A percentile compares a stretch with the other conserved stretches of the same genome.
Evolutionary conservation across 2,888 invertebrate species (phyloP).

Genomic region (Hermaeophaga mercurialis): DNA sequence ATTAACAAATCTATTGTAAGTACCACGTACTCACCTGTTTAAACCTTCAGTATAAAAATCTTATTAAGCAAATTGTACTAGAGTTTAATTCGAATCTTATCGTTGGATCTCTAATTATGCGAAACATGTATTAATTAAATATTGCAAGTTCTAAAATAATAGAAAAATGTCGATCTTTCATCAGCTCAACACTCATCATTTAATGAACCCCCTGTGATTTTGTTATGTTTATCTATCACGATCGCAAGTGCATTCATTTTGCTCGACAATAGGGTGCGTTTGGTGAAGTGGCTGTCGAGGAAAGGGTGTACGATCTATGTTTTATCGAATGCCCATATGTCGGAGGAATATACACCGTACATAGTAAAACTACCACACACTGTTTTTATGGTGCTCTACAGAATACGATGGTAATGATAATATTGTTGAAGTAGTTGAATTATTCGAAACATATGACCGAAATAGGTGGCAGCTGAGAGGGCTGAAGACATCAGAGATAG

Average conservation of each 20-base stretch:
- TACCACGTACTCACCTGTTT: no score
- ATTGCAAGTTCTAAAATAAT: no score
- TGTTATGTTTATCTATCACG: conserved; percentile 47
- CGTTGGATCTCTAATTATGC: no score
- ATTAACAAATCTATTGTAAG: no score
- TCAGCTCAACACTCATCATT: no score
- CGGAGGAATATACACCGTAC: conserved; percentile 35
- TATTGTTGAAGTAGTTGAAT: conserved; percentile 16
- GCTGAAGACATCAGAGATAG: neutral
- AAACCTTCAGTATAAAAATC: no score
- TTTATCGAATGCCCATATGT: conserved; percentile 45
- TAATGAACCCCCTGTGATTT: conserved; percentile 25
- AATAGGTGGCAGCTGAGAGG: neutral
- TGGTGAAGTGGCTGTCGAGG: conserved; percentile 39
- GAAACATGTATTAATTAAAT: no score
- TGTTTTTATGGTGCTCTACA: conserved; percentile 17
- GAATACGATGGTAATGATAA: conserved; percentile 26
- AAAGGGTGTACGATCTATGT: conserved; percentile 41
- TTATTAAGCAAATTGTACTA: no score
- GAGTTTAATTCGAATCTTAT: no score
- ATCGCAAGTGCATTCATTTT: conserved; percentile 42
- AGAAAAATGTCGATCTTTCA: no score
- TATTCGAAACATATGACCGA: conserved; percentile 15
- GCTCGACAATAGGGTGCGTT: conserved; percentile 38
- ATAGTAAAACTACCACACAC: conserved; percentile 13